Evolutionary conservation across 2,888 invertebrate species (phyloP), one percentile per base, ranked within the genome.

Genomic region (Mactromeris polynyma): DNA sequence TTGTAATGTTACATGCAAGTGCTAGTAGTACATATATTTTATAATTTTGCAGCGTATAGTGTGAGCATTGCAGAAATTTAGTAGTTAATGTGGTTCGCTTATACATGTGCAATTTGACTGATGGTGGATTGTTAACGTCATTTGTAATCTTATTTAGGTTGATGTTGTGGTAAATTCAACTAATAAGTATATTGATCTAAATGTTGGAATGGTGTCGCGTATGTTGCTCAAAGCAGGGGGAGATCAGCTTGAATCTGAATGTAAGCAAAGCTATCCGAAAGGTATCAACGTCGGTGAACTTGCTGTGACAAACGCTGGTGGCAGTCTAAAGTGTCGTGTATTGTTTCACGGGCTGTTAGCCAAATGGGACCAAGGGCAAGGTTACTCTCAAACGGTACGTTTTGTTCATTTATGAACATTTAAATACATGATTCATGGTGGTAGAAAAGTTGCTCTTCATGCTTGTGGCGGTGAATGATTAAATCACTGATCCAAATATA

Each of bases 81-180:
- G n/a, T n/a, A n/a, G n/a, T n/a, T n/a, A n/a, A n/a, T n/a, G n/a
- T n/a, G n/a, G n/a, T n/a, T n/a, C n/a, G n/a, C n/a, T n/a, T n/a
- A n/a, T n/a, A n/a, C n/a, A n/a, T n/a, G n/a, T n/a, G n/a, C n/a
- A n/a, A n/a, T n/a, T n/a, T n/a, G n/a, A n/a, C n/a, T n/a, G n/a
- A n/a, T n/a, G n/a, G n/a, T n/a, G n/a, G n/a, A n/a, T n/a, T n/a
- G n/a, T n/a, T n/a, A n/a, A n/a, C n/a, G n/a, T n/a, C n/a, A n/a
- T n/a, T n/a, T n/a, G n/a, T n/a, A n/a, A n/a, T n/a, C n/a, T n/a
- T n/a, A n/a, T n/a, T 0, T 73, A 92, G 92, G 92, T 85, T 54
- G 91, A 91, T 82, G 92, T 91, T 4, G 82, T 92, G 4, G 89
- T 92, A 2, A 92, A 92, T 51, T 87, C 91, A 31, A 86, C 89